Evolutionary conservation across 2,113 vertebrate species (phyloP), one percentile per base, ranked within the genome.

Genomic region (Scomber japonicus): DNA sequence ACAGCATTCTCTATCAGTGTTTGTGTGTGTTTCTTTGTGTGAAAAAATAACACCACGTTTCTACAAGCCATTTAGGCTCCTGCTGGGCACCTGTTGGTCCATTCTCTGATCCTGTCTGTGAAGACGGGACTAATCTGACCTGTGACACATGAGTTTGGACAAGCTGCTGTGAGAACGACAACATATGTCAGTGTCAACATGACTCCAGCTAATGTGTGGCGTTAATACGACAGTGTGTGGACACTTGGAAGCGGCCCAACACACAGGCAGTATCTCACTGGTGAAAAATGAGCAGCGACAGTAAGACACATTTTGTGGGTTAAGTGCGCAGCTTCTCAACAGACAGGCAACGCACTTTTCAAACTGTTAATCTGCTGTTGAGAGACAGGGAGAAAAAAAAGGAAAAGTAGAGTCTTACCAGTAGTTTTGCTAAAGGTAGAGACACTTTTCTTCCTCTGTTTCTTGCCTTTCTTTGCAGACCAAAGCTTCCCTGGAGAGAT

Each of bases 391-490:
- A 57, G 40, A 16, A 4, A 21, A n/a, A 40, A 10, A 8, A 75
- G 13, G 48, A n/a, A 67, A 46, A 19, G 69, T 3, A 10, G 10
- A 51, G 24, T 61, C 94, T 94, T 93, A 98, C 98, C 97, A 80
- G 95, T 94, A 60, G 95, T 97, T 94, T 95, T 97, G 93, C 94
- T 96, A 35, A 95, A 92, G 61, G 95, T 96, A 71, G 96, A 94
- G n/a, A 94, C 89, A 73, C 93, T 94, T 72, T 97, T 99, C 93
- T 97, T 98, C 88, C 95, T 94, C 71, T 96, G 97, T 92, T 98
- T 99, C 93, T 97, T 98, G 94, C 93, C 96, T 81, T 98, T 99
- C 94, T 97, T 99, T 1, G 96, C 95, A 3, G 95, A 97, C 98
- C 98, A 99, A 0, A 96, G 92, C 90, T 98, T 99, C 81, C 96